Evolutionary conservation across 2,113 vertebrate genomes (phyloP).

Genomic region (Alces alces): DNA sequence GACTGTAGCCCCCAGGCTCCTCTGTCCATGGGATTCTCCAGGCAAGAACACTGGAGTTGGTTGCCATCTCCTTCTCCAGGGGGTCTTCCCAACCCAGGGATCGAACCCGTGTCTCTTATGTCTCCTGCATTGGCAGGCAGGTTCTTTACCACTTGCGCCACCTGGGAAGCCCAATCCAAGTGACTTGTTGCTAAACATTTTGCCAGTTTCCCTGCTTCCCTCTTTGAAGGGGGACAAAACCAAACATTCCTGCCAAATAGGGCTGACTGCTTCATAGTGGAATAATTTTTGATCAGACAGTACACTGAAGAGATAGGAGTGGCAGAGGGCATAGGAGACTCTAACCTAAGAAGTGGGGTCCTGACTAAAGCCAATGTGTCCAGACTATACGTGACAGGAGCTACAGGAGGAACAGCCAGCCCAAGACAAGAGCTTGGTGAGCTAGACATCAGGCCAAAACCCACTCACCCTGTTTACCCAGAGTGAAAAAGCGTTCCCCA

Average conservation of each 20-base stretch:
- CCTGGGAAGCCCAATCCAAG: background rate
- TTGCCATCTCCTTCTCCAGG: background rate
- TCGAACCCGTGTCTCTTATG: background rate
- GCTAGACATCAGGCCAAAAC: background rate
- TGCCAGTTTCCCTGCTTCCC: background rate
- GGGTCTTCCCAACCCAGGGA: background rate
- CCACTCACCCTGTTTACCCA: background rate
- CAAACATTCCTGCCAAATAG: background rate
- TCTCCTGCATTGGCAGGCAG: background rate
- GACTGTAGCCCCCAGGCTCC: background rate
- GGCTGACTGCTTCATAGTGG: background rate
- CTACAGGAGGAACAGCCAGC: fast-evolving
- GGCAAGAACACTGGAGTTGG: background rate
- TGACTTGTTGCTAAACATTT: background rate
- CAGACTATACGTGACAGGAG: background rate
- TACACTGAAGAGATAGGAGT: background rate
- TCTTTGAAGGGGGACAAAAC: background rate
- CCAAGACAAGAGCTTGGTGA: background rate
- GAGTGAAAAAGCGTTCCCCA: background rate
- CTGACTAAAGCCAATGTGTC: background rate
- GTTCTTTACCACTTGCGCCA: background rate
- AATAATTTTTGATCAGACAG: background rate
- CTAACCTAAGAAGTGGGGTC: background rate
- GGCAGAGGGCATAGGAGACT: background rate
- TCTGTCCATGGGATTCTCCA: background rate